These are phyloP conservation scores for Eupithecia tripunctaria DNA, from an alignment of 2,888 invertebrate genomes.

Conservation along the genomic window DNA sequence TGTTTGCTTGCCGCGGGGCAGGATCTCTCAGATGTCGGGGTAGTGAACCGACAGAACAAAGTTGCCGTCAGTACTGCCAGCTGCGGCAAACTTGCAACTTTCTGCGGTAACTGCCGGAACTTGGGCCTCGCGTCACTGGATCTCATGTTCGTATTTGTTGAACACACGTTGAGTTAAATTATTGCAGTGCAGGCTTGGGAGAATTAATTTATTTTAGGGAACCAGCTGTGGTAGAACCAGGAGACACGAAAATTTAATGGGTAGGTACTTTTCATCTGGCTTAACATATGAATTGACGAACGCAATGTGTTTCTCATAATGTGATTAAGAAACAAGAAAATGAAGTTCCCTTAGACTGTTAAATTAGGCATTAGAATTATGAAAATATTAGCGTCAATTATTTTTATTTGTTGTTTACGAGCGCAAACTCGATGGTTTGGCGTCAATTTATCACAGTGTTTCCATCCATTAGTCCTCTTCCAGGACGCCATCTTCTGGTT, in stretches of 20 bases:
- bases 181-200: slow-evolving; percentile 1
- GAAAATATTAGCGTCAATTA: not conserved
- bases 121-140: slow-evolving; percentile 27
- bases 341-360: not conserved
- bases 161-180: slow-evolving; percentile 8
- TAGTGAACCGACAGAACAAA: slow-evolving; percentile 21
- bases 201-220: slow-evolving; percentile 9
- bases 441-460: not conserved
- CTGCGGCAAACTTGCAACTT: slow-evolving; percentile 23
- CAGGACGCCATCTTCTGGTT: not conserved
- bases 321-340: not conserved
- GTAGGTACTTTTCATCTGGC: not conserved
- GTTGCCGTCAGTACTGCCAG: slow-evolving; percentile 23
- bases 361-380: not conserved
- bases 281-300: not conserved
- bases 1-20: slow-evolving; percentile 5
- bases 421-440: too few relatives aligned
- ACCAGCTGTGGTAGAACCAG: not conserved
- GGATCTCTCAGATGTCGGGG: slow-evolving; percentile 21
- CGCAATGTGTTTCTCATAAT: not conserved
- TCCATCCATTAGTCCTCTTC: not conserved
- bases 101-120: slow-evolving; percentile 23
- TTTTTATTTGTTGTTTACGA: too few relatives aligned
- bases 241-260: not conserved
- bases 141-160: slow-evolving; percentile 17